Evolutionary conservation across 2,888 invertebrate species (phyloP), one percentile per base, ranked within the genome.

Genomic region (Bembecia ichneumoniformis): DNA sequence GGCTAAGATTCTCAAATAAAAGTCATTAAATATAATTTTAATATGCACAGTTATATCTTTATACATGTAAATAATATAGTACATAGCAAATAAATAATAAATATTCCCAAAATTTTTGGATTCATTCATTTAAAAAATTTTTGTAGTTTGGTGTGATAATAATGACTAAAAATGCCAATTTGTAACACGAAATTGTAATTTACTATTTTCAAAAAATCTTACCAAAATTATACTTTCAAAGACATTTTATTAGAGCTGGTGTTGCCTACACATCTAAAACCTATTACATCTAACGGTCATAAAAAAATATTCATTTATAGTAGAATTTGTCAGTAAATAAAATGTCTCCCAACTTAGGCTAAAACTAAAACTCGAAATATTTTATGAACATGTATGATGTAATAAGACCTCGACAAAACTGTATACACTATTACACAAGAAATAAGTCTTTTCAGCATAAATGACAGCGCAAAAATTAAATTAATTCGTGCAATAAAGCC

Each of bases 21-120:
- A 79, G 75, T 82, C 77, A 68, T 82, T 78, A 83, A 83, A 82
- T 84, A 84, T 82, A 82, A 74, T 76, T 81, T 84, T 77, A 80
- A 84, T 86, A 86, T 84, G 86, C 86, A 84, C 84, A 86, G 77
- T 84, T 82, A 86, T 81, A 83, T 73, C 81, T 86, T 86, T 83
- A 83, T 82, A 86, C 86, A 87, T 82, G 84, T 82, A 84, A 86
- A 82, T 82, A 83, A 86, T 86, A 86, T 82, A 80, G 83, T 82
- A 86, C 82, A 87, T 79, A 84, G 82, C 82, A 82, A 86, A 87
- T 80, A 86, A 87, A 86, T 83, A 86, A 84, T 86, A 86, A 84
- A 84, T 82, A 84, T 79, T 80, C 11, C 81, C 81, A 79, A 77
- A 81, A 74, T 77, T 79, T 77, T 72, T 75, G 76, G 80, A 79